Evolutionary conservation across 2,888 invertebrate genomes (phyloP).

Genomic region (Acronicta alni): DNA sequence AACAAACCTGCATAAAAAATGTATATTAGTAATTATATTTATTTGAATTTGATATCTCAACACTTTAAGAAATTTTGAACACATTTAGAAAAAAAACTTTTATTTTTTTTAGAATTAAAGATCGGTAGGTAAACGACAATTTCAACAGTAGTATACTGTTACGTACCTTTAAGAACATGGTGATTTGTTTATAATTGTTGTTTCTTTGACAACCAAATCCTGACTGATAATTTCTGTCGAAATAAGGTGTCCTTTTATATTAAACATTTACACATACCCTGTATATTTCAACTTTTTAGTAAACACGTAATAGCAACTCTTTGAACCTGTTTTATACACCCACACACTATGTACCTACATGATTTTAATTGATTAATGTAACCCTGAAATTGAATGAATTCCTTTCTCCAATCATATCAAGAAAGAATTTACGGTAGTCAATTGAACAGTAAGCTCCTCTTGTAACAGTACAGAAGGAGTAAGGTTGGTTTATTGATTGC

Average conservation of each 20-base stretch:
- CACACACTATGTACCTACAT: too few species aligned
- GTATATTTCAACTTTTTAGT: neutral
- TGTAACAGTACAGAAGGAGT: too few species aligned
- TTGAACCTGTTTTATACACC: constrained; percentile 6
- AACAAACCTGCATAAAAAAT: constrained; percentile 4
- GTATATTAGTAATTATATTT: too few species aligned
- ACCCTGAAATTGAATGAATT: neutral
- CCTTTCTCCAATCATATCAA: neutral
- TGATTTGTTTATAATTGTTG: neutral
- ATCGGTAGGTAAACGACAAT: neutral
- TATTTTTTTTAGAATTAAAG: neutral
- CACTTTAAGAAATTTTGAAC: neutral
- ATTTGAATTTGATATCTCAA: neutral
- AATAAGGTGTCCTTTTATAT: constrained; percentile 12
- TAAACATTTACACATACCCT: neutral
- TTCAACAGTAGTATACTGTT: neutral
- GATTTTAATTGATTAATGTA: constrained; percentile 2
- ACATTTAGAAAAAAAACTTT: neutral
- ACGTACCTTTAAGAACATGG: neutral
- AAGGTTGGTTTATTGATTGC: too few species aligned
- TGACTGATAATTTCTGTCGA: constrained; percentile 2
- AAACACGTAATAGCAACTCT: neutral
- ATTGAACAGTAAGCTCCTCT: too few species aligned
- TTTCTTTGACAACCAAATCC: neutral
- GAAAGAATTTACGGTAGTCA: neutral